phyloP scores from a whole-genome alignment of 2,113 vertebrate species.

The Scytalopus superciliaris region DNA sequence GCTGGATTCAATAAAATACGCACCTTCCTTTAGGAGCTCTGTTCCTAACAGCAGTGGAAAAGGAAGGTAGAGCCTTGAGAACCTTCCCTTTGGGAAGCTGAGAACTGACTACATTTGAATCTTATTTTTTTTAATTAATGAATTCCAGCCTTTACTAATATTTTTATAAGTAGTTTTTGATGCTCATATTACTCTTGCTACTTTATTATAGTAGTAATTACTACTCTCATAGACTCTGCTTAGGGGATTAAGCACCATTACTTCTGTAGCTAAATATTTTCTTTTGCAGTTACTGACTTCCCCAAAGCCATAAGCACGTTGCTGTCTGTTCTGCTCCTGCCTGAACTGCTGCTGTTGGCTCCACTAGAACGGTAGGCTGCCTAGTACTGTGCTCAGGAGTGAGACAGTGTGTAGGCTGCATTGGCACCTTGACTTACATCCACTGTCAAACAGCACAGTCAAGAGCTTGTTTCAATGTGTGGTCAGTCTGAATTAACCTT shows the following conservation, averaged over 20 bases:
- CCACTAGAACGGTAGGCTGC: not conserved
- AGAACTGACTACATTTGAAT: not conserved
- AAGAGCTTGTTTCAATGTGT: accelerated
- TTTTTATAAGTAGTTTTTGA: not conserved
- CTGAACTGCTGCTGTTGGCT: not conserved
- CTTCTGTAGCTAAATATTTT: not conserved
- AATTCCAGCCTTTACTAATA: not conserved
- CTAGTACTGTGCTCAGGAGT: not conserved
- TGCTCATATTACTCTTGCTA: not conserved
- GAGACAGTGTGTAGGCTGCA: not conserved
- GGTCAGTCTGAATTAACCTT: not conserved
- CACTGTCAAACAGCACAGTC: not conserved
- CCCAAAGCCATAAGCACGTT: not conserved
- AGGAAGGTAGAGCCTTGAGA: not conserved
- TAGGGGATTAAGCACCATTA: not conserved
- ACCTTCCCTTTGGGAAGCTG: not conserved
- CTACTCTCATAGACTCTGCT: not conserved
- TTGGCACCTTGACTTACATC: not conserved
- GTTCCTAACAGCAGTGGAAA: not conserved
- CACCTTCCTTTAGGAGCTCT: not conserved
- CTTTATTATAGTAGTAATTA: not conserved
- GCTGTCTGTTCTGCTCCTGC: not conserved
- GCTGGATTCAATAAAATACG: not conserved
- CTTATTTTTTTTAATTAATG: not conserved
- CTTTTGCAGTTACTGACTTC: not conserved